These are phyloP conservation scores for Tenthredo amoena DNA, from an alignment of 2,888 invertebrate genomes.

Conservation along the genomic window DNA sequence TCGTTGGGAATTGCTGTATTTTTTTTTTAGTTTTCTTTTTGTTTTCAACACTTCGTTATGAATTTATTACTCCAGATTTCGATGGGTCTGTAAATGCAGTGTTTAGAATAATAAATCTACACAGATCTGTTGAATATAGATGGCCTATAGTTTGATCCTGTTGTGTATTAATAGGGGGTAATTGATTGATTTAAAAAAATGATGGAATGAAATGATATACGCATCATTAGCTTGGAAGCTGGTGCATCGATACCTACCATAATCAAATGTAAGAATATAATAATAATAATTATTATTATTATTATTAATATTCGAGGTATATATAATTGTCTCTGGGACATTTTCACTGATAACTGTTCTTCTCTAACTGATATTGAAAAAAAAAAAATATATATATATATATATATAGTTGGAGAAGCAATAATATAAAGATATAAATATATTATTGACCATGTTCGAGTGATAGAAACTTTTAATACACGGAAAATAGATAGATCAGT, in stretches of 20 bases:
- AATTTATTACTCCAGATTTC: constrained; percentile 52
- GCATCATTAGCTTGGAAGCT: constrained; percentile 62
- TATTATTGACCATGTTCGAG: constrained; percentile 25
- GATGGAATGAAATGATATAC: constrained; percentile 23
- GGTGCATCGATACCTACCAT: constrained; percentile 53
- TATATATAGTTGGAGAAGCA: constrained; percentile 15
- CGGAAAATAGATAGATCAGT: constrained; percentile 63
- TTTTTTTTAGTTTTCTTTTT: background rate
- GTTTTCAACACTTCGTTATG: background rate
- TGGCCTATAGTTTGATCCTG: constrained; percentile 65
- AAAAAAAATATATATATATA: background rate
- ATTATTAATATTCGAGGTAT: constrained; percentile 15
- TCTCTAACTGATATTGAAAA: background rate
- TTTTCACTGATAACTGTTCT: background rate
- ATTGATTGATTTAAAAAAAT: constrained; percentile 44
- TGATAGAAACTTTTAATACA: constrained; percentile 65
- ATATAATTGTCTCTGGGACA: background rate
- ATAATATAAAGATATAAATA: constrained; percentile 4
- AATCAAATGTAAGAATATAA: constrained; percentile 52
- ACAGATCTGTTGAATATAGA: constrained; percentile 40
- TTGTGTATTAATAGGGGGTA: constrained; percentile 59
- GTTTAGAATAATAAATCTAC: constrained; percentile 59
- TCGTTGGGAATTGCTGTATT: background rate
- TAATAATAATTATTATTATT: constrained; percentile 29
- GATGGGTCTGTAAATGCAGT: constrained; percentile 56